These are phyloP conservation scores for Acipenser transmontanus DNA, from an alignment of 2,797 vertebrate species.

Conservation along the genomic window DNA sequence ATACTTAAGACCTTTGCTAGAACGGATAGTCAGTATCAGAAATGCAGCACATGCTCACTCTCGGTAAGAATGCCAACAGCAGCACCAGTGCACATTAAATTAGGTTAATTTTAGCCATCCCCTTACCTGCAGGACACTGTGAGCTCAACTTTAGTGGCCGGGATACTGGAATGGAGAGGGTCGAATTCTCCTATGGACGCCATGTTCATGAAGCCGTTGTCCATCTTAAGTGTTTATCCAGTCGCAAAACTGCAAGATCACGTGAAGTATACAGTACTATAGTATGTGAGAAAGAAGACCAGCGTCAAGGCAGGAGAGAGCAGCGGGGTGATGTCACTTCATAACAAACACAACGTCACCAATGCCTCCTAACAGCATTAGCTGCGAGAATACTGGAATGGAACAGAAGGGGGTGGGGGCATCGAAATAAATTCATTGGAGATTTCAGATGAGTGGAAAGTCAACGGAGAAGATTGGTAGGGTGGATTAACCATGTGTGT, in stretches of 20 bases:
- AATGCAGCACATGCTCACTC: not conserved
- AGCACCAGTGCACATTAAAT: not conserved
- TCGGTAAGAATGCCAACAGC: not conserved
- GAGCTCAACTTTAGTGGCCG: conserved; percentile 93
- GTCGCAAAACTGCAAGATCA: conserved; percentile 25
- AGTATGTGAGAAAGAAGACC: conserved; percentile 21
- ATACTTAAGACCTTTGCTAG: conserved; percentile 2
- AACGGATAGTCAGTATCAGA: not conserved
- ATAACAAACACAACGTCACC: conserved; percentile 28
- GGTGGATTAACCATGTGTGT: conserved; percentile 20
- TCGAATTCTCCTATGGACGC: conserved; percentile 85
- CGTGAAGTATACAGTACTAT: conserved; percentile 30
- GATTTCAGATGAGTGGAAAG: conserved; percentile 13
- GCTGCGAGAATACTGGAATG: conserved; percentile 18
- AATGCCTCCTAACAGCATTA: conserved; percentile 12
- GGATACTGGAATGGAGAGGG: conserved; percentile 76
- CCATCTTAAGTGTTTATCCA: conserved; percentile 51
- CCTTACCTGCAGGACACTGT: conserved; percentile 91
- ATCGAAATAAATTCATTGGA: conserved; percentile 17
- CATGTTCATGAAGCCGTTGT: conserved; percentile 67
- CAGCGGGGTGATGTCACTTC: conserved; percentile 52
- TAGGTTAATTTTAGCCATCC: conserved; percentile 5
- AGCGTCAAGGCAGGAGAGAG: conserved; percentile 14
- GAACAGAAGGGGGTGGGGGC: conserved; percentile 7
- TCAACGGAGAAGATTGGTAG: not conserved